phyloP scores from a whole-genome alignment of 2,113 vertebrate species.

The Sorex fumeus region DNA sequence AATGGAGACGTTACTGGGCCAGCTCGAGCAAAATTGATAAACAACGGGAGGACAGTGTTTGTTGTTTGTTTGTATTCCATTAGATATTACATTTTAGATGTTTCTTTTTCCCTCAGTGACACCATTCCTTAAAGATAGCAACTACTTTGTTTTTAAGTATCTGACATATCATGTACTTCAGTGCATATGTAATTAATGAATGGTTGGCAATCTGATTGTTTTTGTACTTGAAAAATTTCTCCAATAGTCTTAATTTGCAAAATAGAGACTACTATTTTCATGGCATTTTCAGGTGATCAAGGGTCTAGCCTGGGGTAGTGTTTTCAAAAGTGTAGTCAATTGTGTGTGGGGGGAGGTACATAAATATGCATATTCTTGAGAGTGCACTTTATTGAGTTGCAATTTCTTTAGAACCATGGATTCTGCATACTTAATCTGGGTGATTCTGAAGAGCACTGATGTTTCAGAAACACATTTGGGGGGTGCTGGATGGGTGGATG shows the following conservation, averaged over 20 bases:
- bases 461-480: not conserved
- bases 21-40: no score
- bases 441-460: slow-evolving; percentile 48
- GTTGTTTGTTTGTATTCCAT: no score
- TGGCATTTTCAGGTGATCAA: not conserved
- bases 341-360: slow-evolving; percentile 13
- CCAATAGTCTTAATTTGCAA: slow-evolving; percentile 48
- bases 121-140: not conserved
- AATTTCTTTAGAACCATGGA: slow-evolving; percentile 26
- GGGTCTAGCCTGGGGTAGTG: not conserved
- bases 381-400: not conserved
- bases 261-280: slow-evolving; percentile 21
- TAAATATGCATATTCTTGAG: not conserved
- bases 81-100: not conserved
- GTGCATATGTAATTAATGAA: slow-evolving; percentile 35
- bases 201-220: slow-evolving; percentile 1
- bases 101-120: slow-evolving; percentile 7
- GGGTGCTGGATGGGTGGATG: no score
- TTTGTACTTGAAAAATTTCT: not conserved
- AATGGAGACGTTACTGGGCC: no score
- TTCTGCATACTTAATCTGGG: slow-evolving; percentile 42
- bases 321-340: slow-evolving; percentile 43
- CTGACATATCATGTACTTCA: not conserved
- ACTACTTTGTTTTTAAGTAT: slow-evolving; percentile 46
- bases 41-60: no score